Evolutionary conservation across 2,888 invertebrate species (phyloP).

Genomic region (Lingula anatina): DNA sequence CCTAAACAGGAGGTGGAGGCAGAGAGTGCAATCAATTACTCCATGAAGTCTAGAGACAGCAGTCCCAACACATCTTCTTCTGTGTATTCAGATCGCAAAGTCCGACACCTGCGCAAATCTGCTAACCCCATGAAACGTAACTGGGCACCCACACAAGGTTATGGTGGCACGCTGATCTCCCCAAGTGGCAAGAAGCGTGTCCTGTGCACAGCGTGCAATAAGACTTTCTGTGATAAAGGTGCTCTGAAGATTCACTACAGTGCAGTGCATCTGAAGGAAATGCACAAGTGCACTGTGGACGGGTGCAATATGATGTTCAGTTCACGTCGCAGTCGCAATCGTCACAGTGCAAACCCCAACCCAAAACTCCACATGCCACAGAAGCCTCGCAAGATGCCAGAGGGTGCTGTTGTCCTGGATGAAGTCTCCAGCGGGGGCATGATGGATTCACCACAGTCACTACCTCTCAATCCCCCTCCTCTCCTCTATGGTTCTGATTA

Average conservation of each 20-base stretch:
- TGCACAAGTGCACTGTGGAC: constrained; percentile 99
- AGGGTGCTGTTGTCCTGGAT: constrained; percentile 50
- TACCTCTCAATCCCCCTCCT: not conserved
- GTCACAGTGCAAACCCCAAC: constrained; percentile 97
- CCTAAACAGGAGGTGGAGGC: constrained; percentile 19
- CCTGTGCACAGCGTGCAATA: constrained; percentile 95
- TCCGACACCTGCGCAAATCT: constrained; percentile 52
- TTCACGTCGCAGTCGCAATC: constrained; percentile 87
- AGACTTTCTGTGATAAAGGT: constrained; percentile 99
- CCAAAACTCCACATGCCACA: constrained; percentile 96
- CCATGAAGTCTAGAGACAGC: constrained; percentile 22
- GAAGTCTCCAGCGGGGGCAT: constrained; percentile 6
- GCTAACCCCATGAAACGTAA: constrained; percentile 52
- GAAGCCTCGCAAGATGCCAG: constrained; percentile 71
- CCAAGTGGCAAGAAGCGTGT: constrained; percentile 77
- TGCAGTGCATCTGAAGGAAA: constrained; percentile 96
- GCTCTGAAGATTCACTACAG: constrained; percentile 98
- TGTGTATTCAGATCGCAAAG: constrained; percentile 33
- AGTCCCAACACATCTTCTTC: constrained; percentile 15
- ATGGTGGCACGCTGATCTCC: constrained; percentile 45
- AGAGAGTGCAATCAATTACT: constrained; percentile 27
- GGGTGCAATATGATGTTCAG: constrained; percentile 99
- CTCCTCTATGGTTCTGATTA: not conserved
- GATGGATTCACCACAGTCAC: not conserved
- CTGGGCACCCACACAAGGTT: constrained; percentile 50